phyloP scores from a whole-genome alignment of 2,113 vertebrate species.

The Naja naja region DNA sequence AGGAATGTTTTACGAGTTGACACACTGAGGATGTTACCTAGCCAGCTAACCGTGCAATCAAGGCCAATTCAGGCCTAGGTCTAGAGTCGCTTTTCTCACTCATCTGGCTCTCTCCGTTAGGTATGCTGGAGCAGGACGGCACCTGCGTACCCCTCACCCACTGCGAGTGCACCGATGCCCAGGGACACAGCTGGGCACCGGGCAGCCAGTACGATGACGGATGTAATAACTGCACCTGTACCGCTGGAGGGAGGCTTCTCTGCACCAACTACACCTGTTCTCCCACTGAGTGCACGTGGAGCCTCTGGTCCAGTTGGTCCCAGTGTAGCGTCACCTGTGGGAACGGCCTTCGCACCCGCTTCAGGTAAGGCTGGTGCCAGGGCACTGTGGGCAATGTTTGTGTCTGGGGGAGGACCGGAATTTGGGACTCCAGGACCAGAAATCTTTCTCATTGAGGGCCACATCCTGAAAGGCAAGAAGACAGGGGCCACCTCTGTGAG shows the following conservation, averaged over 20 bases:
- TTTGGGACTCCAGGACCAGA: not conserved
- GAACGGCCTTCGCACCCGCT: constrained; percentile 72
- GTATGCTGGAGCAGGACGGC: constrained; percentile 76
- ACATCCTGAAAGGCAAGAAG: not conserved
- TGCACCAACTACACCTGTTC: constrained; percentile 75
- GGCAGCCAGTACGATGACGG: constrained; percentile 74
- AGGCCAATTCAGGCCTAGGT: not conserved
- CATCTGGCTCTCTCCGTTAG: not conserved
- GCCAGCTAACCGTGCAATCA: rapidly evolving
- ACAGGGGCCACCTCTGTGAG: not conserved
- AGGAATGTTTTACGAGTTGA: no score
- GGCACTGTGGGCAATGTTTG: rapidly evolving
- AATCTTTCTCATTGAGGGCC: not conserved
- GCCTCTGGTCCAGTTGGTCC: constrained; percentile 86
- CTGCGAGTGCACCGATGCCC: constrained; percentile 81
- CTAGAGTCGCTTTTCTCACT: not conserved
- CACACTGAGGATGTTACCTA: not conserved
- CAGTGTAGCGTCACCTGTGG: constrained; percentile 81
- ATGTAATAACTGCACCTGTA: constrained; percentile 85
- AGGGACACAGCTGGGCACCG: constrained; percentile 78
- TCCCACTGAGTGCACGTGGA: constrained; percentile 73
- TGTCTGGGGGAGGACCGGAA: not conserved
- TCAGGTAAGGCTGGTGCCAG: constrained; percentile 68
- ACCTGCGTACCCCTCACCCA: constrained; percentile 76
- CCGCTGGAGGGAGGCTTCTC: constrained; percentile 65